A percentile compares a stretch with the other conserved stretches of the same genome.
phyloP scores from a whole-genome alignment of 2,888 invertebrate species.

The Drosophila robusta region DNA sequence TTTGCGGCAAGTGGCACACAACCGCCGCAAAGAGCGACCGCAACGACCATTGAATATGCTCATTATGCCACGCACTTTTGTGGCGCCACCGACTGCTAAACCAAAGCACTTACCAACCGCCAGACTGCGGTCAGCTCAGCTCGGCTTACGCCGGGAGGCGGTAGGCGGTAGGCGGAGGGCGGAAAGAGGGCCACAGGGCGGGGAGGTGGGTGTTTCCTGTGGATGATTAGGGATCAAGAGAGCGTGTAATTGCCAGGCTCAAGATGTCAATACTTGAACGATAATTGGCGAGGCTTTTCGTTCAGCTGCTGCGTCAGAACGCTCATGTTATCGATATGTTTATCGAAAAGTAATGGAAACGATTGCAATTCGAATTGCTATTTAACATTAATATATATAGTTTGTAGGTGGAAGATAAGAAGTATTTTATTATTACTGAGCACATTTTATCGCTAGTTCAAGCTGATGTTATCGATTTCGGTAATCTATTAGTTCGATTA shows the following conservation, averaged over 20 bases:
- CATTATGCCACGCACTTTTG: constrained; percentile 68
- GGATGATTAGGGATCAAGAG: not conserved
- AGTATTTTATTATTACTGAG: too few species aligned
- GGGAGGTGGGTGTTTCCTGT: too few species aligned
- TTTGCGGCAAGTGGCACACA: constrained; percentile 36
- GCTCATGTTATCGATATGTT: constrained; percentile 5
- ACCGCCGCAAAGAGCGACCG: constrained; percentile 42
- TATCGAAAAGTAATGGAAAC: constrained; percentile 1
- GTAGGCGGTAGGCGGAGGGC: too few species aligned
- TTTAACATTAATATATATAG: too few species aligned
- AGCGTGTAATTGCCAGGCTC: not conserved
- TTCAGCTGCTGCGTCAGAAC: not conserved
- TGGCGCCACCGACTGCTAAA: constrained; percentile 32
- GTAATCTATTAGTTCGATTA: too few species aligned
- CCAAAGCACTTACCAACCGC: constrained; percentile 20
- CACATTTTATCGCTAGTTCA: too few species aligned
- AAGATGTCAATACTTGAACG: not conserved
- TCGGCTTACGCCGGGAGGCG: not conserved
- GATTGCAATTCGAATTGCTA: not conserved
- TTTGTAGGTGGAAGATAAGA: too few species aligned
- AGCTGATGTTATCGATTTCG: too few species aligned
- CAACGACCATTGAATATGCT: constrained; percentile 57
- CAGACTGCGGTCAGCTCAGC: constrained; percentile 24
- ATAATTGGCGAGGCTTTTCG: not conserved
- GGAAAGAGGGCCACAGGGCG: not conserved